Conservation (phyloP, 2,888 invertebrate species). For the Chalcosyrphus nemorum region DNA sequence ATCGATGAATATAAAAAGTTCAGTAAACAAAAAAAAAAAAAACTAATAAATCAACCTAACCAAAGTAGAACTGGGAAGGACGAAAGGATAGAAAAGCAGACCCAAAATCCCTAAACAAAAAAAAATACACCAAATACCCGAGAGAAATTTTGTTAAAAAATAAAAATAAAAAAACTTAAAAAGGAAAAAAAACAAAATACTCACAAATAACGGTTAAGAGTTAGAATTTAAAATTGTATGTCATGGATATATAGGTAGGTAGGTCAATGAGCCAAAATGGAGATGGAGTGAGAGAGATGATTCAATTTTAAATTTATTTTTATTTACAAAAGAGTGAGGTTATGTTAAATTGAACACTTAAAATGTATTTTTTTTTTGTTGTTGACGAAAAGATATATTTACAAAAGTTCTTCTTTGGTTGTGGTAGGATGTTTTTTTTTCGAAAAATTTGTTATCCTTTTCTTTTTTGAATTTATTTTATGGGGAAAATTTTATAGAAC, state of each 20-base stretch:
- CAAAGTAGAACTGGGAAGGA: conserved; percentile 53
- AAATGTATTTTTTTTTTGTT: conserved; percentile 28
- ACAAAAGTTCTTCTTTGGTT: conserved; percentile 73
- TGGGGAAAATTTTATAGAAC: conserved; percentile 43
- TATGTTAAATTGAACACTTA: conserved; percentile 18
- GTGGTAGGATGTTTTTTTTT: conserved; percentile 52
- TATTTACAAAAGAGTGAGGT: conserved; percentile 63
- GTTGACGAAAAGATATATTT: conserved; percentile 68
- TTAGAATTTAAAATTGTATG: conserved; percentile 40
- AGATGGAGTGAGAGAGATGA: conserved; percentile 9
- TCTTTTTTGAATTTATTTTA: conserved; percentile 13
- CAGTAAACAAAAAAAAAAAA: conserved; percentile 16
- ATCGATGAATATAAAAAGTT: conserved; percentile 32
- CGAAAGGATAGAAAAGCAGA: conserved; percentile 23
- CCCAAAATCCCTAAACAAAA: neutral
- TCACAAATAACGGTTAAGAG: conserved; percentile 61
- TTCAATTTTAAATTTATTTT: too few species aligned
- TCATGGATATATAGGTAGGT: conserved; percentile 42
- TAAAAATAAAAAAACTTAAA: conserved; percentile 16
- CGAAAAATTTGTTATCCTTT: conserved; percentile 13
- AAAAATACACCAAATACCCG: too few species aligned
- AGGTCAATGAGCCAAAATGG: conserved; percentile 34
- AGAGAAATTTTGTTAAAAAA: conserved; percentile 14
- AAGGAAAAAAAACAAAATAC: conserved; percentile 42
- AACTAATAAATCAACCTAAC: conserved; percentile 58